These are phyloP conservation scores for Potorous gilbertii DNA, from an alignment of 2,797 vertebrate species.

Conservation along the genomic window DNA sequence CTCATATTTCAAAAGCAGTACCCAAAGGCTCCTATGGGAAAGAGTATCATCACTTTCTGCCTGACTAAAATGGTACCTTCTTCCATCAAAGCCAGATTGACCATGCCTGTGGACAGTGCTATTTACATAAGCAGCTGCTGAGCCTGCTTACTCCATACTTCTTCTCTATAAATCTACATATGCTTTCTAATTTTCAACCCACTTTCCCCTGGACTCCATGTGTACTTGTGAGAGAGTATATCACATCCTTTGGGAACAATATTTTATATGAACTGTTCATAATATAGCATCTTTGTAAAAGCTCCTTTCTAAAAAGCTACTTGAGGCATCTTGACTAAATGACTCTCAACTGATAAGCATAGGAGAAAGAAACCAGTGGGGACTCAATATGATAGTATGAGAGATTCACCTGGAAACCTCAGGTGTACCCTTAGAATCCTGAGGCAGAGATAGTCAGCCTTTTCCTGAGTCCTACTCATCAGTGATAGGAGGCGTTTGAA, in stretches of 20 bases:
- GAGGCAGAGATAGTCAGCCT: background rate
- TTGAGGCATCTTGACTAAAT: background rate
- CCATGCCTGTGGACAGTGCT: background rate
- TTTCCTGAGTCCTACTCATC: background rate
- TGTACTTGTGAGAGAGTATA: background rate
- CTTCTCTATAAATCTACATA: background rate
- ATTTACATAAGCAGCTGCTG: background rate
- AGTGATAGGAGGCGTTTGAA: background rate
- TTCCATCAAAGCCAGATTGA: background rate
- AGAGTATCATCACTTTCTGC: background rate
- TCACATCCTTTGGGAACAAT: background rate
- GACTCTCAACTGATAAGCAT: background rate
- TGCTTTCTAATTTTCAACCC: background rate
- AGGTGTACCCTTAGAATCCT: background rate
- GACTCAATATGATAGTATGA: background rate
- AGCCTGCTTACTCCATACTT: background rate
- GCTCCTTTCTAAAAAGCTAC: background rate
- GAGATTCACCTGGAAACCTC: background rate
- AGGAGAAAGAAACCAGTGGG: background rate
- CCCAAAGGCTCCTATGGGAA: background rate
- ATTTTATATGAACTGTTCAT: background rate
- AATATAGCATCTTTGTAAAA: background rate
- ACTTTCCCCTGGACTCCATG: background rate
- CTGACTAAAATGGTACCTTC: background rate
- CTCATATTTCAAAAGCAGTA: background rate